Evolutionary conservation across 2,888 invertebrate genomes (phyloP).

Genomic region (Adelognathus sp.): DNA sequence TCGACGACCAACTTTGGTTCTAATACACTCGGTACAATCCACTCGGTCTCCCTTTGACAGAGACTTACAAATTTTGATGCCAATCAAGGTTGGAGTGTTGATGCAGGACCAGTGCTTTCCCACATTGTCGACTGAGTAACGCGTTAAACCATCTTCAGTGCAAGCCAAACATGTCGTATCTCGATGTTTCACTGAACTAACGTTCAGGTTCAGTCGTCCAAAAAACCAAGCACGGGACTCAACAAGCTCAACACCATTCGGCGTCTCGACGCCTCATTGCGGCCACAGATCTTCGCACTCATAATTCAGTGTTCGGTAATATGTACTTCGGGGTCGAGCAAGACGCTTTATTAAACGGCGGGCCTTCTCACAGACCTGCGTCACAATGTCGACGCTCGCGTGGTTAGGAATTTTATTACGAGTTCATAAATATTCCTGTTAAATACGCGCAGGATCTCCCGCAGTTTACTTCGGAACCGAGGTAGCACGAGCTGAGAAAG

Average conservation of each 20-base stretch:
- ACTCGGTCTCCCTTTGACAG: too few species aligned
- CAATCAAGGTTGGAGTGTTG: too few species aligned
- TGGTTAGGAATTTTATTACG: conserved; percentile 56
- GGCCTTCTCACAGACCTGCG: not conserved
- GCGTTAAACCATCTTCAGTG: too few species aligned
- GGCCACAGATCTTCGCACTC: not conserved
- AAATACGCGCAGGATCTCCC: conserved; percentile 18
- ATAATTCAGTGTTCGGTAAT: conserved; percentile 50
- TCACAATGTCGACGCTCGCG: conserved; percentile 1
- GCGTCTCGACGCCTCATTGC: not conserved
- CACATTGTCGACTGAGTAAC: too few species aligned
- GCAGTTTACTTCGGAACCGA: not conserved
- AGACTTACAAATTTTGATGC: too few species aligned
- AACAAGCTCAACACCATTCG: not conserved
- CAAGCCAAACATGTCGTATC: too few species aligned
- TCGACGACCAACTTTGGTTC: too few species aligned
- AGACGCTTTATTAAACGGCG: conserved; percentile 36
- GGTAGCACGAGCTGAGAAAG: not conserved
- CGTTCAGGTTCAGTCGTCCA: too few species aligned
- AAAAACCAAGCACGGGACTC: conserved; percentile 17
- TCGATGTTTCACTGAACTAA: too few species aligned
- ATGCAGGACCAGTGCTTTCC: too few species aligned
- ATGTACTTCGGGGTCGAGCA: conserved; percentile 21
- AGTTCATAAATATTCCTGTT: conserved; percentile 59
- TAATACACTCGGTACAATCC: too few species aligned